Base-by-base conservation (phyloP, 1,140 invertebrate genomes). In the Halyomorpha halys region DNA sequence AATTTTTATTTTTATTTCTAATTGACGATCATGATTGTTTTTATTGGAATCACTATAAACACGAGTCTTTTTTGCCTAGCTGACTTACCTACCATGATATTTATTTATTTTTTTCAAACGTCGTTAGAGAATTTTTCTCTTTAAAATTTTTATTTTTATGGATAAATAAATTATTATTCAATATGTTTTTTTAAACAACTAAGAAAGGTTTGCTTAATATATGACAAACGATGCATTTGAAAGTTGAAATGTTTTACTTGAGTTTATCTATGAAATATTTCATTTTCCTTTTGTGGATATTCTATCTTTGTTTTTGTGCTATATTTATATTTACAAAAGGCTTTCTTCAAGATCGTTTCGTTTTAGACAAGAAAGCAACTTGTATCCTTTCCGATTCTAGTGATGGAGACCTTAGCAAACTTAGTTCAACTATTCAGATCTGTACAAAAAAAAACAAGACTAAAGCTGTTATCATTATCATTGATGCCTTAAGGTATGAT, bases 401-500 rank as follows among this genome's bases (percentile, higher is more conserved):
- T 47, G 60, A 59, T 30, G 59, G 56, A 16, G 44, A 54, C 18
- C 45, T 65, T 18, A 54, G 59, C 64, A 61, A 61, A 27, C 16
- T 65, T 23, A 53, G 51, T 60, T 39, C 49, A 2, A 62, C 59
- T 27, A 60, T 53, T 47, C 70, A 70, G 56, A 53, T 66, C 13
- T 70, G 68, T 51, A 68, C 44, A 25, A 4, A 63, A 21, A 62
- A 59, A 51, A 65, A 75, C 54, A 78, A 79, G 65, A 76, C 81
- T 3, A 83, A 83, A 75, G 81, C 90, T 3, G 82, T 98, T 61
- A 75, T 98, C 23, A 72, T 99, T 8, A 75, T 99, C 1, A 85
- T 98, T 27, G 96, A 99, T 79, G 95, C 94, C 0, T 75, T 99
- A 8, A 84, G 91, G 71, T 94, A 90, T 78, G 96, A 98, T 71